phyloP scores from a whole-genome alignment of 2,797 vertebrate genomes.

The Rhodeus uyekii region DNA sequence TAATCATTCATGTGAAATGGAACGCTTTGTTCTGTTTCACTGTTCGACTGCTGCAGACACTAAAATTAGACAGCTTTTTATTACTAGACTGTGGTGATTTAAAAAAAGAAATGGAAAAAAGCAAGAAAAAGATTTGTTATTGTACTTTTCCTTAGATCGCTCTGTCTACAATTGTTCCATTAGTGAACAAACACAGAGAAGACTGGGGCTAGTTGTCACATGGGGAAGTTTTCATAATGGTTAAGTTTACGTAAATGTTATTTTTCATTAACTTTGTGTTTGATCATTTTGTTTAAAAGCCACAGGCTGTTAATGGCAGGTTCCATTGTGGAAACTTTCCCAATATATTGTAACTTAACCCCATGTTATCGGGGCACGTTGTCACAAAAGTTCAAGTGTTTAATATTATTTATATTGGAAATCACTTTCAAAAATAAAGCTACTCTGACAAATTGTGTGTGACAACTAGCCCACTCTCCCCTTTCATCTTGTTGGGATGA shows the following conservation, averaged over 20 bases:
- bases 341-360: no score
- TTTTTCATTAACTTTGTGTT: background rate
- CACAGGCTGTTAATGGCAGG: background rate
- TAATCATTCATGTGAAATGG: slow-evolving; percentile 1
- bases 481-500: background rate
- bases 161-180: background rate
- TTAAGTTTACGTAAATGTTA: background rate
- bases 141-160: background rate
- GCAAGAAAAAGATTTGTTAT: background rate
- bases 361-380: background rate
- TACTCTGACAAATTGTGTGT: background rate
- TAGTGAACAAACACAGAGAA: background rate
- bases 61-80: slow-evolving; percentile 28
- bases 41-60: background rate
- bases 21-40: slow-evolving; percentile 1
- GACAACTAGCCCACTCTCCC: background rate
- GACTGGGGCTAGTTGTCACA: background rate
- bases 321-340: background rate
- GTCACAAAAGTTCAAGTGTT: background rate
- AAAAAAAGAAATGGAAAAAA: no score
- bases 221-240: background rate
- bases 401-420: background rate
- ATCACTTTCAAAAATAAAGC: background rate
- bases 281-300: background rate
- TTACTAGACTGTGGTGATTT: background rate